These are phyloP conservation scores for Eulithis prunata DNA, from an alignment of 2,888 invertebrate species.

Conservation along the genomic window DNA sequence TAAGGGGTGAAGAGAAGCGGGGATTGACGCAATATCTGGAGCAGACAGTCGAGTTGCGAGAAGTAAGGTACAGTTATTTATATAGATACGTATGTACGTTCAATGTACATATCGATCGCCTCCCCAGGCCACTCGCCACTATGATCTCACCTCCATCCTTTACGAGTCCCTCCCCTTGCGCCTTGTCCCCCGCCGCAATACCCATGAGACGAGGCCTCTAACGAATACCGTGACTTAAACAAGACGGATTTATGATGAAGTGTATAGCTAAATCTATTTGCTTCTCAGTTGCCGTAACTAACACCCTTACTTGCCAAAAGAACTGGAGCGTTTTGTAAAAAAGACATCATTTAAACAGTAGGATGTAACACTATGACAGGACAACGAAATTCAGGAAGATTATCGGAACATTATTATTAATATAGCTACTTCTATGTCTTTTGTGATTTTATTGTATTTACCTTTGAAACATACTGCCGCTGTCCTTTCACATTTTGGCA, in stretches of 20 bases:
- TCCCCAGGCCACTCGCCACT: conserved; percentile 83
- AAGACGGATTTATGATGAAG: conserved; percentile 41
- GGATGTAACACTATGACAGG: neutral
- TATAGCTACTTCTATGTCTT: neutral
- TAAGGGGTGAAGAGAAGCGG: conserved; percentile 63
- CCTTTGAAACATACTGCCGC: neutral
- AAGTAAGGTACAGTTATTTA: conserved; percentile 82
- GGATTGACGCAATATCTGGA: conserved; percentile 83
- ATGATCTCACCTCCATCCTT: conserved; percentile 84
- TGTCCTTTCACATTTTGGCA: conserved; percentile 1
- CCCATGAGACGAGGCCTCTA: conserved; percentile 66
- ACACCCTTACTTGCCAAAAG: neutral
- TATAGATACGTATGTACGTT: conserved; percentile 82
- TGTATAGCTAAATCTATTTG: neutral
- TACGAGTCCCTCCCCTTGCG: conserved; percentile 66
- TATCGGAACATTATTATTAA: neutral
- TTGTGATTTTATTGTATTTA: neutral
- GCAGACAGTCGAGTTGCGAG: conserved; percentile 82
- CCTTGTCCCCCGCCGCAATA: conserved; percentile 65
- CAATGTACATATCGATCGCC: conserved; percentile 84
- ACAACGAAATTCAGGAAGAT: neutral
- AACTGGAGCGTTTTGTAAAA: neutral
- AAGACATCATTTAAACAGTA: neutral
- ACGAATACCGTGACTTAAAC: conserved; percentile 59
- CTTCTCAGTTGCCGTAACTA: neutral